Percentiles rank a stretch among this genome's conserved stretches.
These are phyloP conservation scores for Anguilla pacifica DNA, from an alignment of 2,797 vertebrate species.

Conservation along the genomic window DNA sequence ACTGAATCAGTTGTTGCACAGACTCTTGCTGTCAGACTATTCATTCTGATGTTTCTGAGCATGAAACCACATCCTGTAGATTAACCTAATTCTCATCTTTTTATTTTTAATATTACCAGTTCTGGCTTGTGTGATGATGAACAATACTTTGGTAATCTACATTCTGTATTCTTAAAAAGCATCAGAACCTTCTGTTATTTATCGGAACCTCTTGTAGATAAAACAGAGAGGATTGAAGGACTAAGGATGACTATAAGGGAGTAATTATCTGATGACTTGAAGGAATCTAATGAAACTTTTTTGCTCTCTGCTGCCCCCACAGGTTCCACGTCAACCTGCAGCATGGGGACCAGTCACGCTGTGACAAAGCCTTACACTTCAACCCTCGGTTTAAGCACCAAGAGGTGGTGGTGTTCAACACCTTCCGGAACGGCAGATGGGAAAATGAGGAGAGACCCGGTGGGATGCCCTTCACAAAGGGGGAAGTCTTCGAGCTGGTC, in stretches of 20 bases:
- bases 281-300: neutral
- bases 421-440: neutral
- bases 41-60: neutral
- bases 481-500: neutral
- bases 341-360: neutral
- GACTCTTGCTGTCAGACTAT: neutral
- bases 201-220: neutral
- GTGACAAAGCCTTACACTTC: neutral
- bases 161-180: too few relatives aligned
- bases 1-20: neutral
- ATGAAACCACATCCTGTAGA: neutral
- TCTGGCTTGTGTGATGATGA: neutral
- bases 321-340: constrained; percentile 1
- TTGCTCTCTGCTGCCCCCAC: neutral
- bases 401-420: neutral
- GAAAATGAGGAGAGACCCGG: neutral
- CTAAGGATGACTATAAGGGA: neutral
- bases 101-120: neutral
- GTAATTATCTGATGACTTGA: neutral
- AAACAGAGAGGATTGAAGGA: neutral
- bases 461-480: neutral
- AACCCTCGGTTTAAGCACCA: neutral
- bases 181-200: too few relatives aligned
- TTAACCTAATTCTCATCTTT: neutral
- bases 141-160: neutral